Conservation (phyloP, 2,888 invertebrate genomes). For the Malthinus seriepunctatus region DNA sequence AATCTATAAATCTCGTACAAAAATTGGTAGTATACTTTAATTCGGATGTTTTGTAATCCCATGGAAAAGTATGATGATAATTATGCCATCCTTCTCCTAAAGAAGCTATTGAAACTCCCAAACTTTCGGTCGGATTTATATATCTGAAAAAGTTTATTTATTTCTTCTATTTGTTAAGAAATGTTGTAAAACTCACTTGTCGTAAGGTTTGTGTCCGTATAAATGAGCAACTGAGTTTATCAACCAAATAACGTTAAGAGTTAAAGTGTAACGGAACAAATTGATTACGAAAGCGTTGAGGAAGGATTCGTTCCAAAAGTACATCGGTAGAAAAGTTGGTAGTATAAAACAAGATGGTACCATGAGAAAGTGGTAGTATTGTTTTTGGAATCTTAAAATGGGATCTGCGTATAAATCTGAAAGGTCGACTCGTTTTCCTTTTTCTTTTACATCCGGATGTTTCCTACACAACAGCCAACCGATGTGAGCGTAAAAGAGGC, state of each 20-base stretch:
- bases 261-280: conserved; percentile 67
- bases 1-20: conserved; percentile 71
- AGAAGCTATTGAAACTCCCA: conserved; percentile 70
- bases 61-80: conserved; percentile 92
- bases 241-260: conserved; percentile 8
- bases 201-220: conserved; percentile 73
- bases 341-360: conserved; percentile 75
- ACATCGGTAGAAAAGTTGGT: conserved; percentile 76
- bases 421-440: conserved; percentile 84
- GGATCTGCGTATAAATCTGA: conserved; percentile 82
- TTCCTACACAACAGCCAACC: conserved; percentile 92
- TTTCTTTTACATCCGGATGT: conserved; percentile 85
- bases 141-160: conserved; percentile 2
- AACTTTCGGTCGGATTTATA: conserved; percentile 80
- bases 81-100: conserved; percentile 85
- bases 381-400: conserved; percentile 84
- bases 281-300: conserved; percentile 69
- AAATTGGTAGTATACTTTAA: conserved; percentile 54
- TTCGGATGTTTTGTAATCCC: conserved; percentile 92
- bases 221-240: conserved; percentile 82
- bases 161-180: not conserved
- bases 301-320: conserved; percentile 76
- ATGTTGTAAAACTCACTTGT: conserved; percentile 60
- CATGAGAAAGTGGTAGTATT: conserved; percentile 78
- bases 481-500: conserved; percentile 95